These are phyloP conservation scores for Macquaria australasica DNA, from an alignment of 2,113 vertebrate genomes.

Conservation along the genomic window DNA sequence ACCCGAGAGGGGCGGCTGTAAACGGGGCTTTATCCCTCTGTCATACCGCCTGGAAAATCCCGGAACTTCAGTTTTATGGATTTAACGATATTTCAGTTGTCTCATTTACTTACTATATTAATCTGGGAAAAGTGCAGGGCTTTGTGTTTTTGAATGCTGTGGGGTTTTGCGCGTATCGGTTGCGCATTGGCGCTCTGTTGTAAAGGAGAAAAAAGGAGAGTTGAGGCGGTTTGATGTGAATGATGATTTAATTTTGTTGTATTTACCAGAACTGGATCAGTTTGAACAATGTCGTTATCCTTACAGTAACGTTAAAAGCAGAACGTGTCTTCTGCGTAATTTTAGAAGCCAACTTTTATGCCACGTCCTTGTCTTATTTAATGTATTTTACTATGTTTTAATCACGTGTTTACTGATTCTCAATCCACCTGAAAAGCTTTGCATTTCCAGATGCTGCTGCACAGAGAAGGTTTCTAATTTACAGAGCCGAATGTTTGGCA, in stretches of 20 bases:
- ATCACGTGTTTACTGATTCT: neutral
- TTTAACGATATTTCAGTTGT: neutral
- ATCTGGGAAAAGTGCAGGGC: neutral
- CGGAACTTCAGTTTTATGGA: neutral
- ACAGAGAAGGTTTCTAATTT: neutral
- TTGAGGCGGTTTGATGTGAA: neutral
- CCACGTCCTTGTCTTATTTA: neutral
- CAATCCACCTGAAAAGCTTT: neutral
- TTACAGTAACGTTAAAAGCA: neutral
- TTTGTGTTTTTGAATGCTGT: neutral
- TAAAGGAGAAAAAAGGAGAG: neutral
- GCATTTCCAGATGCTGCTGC: slow-evolving; percentile 10
- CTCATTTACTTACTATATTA: neutral
- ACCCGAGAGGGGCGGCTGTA: neutral
- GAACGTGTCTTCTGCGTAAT: neutral
- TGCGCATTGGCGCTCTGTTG: slow-evolving; percentile 11
- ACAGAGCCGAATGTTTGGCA: slow-evolving; percentile 14
- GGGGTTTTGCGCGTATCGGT: neutral
- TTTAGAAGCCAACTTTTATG: neutral
- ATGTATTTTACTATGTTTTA: neutral
- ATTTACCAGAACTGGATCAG: neutral
- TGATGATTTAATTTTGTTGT: neutral
- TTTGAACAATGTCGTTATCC: neutral
- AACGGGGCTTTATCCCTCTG: neutral
- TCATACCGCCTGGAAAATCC: neutral